Evolutionary conservation across 2,113 vertebrate genomes (phyloP).

Genomic region (Melanotaenia duboulayi): DNA sequence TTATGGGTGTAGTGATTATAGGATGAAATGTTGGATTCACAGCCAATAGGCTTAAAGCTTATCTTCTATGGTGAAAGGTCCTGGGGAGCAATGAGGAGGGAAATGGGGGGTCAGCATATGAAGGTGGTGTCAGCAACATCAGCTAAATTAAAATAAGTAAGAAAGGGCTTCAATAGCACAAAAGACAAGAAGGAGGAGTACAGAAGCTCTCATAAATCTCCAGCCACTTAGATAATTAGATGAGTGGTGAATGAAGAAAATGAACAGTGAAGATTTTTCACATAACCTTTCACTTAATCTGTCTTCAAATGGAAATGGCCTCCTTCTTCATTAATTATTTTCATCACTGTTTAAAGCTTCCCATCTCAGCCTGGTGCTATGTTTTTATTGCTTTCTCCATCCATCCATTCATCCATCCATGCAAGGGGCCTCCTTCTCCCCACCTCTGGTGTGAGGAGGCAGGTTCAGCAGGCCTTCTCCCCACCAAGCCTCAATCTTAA

Average conservation of each 20-base stretch:
- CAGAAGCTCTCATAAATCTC: slow-evolving; percentile 47
- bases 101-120: background rate
- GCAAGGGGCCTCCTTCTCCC: background rate
- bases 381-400: slow-evolving; percentile 12
- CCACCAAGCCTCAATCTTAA: background rate
- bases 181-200: background rate
- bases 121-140: slow-evolving; percentile 24
- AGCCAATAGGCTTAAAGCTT: slow-evolving; percentile 11
- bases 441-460: slow-evolving; percentile 19
- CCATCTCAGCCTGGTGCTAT: background rate
- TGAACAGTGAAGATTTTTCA: slow-evolving; percentile 38
- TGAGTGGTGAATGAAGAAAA: slow-evolving; percentile 37
- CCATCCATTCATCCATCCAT: background rate
- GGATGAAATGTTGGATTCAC: slow-evolving; percentile 25
- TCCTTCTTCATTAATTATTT: slow-evolving; percentile 21
- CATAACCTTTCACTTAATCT: slow-evolving; percentile 50
- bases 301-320: slow-evolving; percentile 35
- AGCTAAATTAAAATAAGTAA: slow-evolving; percentile 40
- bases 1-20: slow-evolving; percentile 5
- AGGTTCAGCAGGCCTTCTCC: slow-evolving; percentile 29
- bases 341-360: slow-evolving; percentile 15
- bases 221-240: slow-evolving; percentile 49
- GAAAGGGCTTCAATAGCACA: slow-evolving; percentile 11
- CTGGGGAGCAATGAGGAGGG: slow-evolving; percentile 5
- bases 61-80: slow-evolving; percentile 39